Conservation (phyloP, 1,140 invertebrate genomes). For the Galleria mellonella region DNA sequence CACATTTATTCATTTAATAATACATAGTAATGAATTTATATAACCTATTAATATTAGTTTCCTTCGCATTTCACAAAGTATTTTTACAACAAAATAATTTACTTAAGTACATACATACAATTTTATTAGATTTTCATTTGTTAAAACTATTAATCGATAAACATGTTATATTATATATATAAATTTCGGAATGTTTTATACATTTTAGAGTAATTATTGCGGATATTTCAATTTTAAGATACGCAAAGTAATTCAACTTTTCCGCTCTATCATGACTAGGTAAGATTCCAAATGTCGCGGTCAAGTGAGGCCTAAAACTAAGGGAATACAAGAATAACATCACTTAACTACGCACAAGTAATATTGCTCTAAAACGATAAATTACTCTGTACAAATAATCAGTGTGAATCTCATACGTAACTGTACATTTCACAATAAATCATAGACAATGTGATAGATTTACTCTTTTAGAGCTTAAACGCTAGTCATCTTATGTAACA, state of each 20-base stretch:
- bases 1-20: slow-evolving; percentile 20
- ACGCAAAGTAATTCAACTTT: too few relatives aligned
- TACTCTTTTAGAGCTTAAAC: slow-evolving; percentile 20
- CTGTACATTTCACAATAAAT: slow-evolving; percentile 58
- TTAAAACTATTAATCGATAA: too few relatives aligned
- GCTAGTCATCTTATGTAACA: too few relatives aligned
- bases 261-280: slow-evolving; percentile 20
- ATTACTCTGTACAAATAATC: slow-evolving; percentile 50
- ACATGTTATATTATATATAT: background rate
- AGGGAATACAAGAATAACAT: background rate
- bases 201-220: too few relatives aligned
- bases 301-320: slow-evolving; percentile 12
- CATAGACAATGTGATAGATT: slow-evolving; percentile 8
- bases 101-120: slow-evolving; percentile 28
- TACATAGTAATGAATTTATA: slow-evolving; percentile 1
- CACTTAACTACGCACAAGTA: too few relatives aligned
- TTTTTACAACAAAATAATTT: slow-evolving; percentile 39
- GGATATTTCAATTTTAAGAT: too few relatives aligned
- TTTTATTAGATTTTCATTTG: background rate
- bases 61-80: slow-evolving; percentile 8
- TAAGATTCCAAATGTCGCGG: slow-evolving; percentile 17
- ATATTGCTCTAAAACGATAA: slow-evolving; percentile 5
- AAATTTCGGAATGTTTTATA: slow-evolving; percentile 5
- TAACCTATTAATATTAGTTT: slow-evolving; percentile 22
- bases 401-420: slow-evolving; percentile 68